These are phyloP conservation scores for Oscheius sp. DNA, from an alignment of 2,888 invertebrate genomes.

Conservation along the genomic window DNA sequence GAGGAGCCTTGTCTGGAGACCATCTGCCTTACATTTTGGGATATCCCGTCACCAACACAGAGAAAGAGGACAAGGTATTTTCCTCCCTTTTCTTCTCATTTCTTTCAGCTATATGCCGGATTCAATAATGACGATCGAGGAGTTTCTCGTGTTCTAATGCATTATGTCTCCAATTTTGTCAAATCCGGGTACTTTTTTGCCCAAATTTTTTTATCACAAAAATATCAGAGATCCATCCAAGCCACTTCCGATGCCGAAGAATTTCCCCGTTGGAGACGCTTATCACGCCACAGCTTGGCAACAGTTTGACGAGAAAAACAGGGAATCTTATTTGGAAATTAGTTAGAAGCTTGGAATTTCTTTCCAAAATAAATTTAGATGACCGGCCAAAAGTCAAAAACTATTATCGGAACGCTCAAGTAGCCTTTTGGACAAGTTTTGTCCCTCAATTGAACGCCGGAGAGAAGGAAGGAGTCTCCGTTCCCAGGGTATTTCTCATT, in stretches of 20 bases:
- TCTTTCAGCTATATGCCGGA: constrained; percentile 54
- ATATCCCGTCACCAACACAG: constrained; percentile 61
- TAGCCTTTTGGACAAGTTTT: constrained; percentile 69
- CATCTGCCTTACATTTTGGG: constrained; percentile 69
- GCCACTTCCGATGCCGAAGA: constrained; percentile 58
- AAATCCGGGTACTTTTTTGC: constrained; percentile 61
- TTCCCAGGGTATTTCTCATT: constrained; percentile 4
- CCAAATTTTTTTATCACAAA: constrained; percentile 13
- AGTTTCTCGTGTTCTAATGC: constrained; percentile 68
- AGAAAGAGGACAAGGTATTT: constrained; percentile 46
- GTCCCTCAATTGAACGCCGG: constrained; percentile 64
- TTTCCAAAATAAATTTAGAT: constrained; percentile 38
- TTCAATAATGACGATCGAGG: constrained; percentile 63
- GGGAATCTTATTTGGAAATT: constrained; percentile 69
- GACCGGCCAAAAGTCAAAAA: constrained; percentile 65
- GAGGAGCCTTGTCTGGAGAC: constrained; percentile 67
- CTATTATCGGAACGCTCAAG: constrained; percentile 67
- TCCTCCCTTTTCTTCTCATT: not conserved
- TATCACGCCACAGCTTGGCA: constrained; percentile 68
- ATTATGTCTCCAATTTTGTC: constrained; percentile 69
- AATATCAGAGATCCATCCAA: constrained; percentile 68
- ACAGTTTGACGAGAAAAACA: constrained; percentile 62
- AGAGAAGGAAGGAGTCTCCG: constrained; percentile 39
- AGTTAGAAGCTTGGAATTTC: constrained; percentile 55
- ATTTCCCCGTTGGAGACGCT: constrained; percentile 60